Percentiles rank a stretch among this genome's conserved stretches.
phyloP scores from a whole-genome alignment of 2,888 invertebrate genomes.

The Monochamus alternatus region DNA sequence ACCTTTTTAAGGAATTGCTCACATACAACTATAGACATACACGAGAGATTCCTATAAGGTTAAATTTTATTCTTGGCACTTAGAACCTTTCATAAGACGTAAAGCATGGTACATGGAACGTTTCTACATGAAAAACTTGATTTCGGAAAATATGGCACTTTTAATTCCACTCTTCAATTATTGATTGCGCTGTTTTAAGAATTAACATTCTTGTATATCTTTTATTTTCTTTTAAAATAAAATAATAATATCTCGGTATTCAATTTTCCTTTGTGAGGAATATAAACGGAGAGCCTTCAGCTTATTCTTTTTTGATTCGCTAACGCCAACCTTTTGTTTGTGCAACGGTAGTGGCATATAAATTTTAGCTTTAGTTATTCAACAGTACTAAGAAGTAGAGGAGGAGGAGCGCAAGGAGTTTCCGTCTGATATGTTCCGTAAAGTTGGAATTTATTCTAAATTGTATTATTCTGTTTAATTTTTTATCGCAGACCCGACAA shows the following conservation, averaged over 20 bases:
- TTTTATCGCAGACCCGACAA: neutral
- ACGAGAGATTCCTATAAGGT: too few relatives aligned
- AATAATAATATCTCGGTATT: neutral
- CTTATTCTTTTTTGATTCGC: constrained; percentile 24
- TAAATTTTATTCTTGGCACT: too few relatives aligned
- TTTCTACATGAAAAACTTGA: too few relatives aligned
- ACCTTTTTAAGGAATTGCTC: too few relatives aligned
- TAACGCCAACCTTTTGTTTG: constrained; percentile 9
- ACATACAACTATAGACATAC: too few relatives aligned
- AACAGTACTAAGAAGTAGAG: neutral
- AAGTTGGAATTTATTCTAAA: constrained; percentile 20
- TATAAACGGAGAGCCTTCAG: constrained; percentile 1
- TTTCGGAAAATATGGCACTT: too few relatives aligned
- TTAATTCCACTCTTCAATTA: too few relatives aligned
- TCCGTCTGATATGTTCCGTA: neutral
- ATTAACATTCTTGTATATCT: neutral
- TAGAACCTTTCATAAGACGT: too few relatives aligned
- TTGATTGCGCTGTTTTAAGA: too few relatives aligned
- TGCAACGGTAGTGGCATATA: constrained; percentile 15
- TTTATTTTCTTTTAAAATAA: neutral
- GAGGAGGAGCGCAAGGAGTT: neutral
- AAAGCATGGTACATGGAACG: too few relatives aligned
- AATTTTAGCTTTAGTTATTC: constrained; percentile 10
- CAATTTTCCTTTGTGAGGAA: constrained; percentile 8
- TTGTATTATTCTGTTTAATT: constrained; percentile 16